Evolutionary conservation across 2,888 invertebrate species (phyloP), one percentile per base, ranked within the genome.

Genomic region (Aphelenchoides bicaudatus): DNA sequence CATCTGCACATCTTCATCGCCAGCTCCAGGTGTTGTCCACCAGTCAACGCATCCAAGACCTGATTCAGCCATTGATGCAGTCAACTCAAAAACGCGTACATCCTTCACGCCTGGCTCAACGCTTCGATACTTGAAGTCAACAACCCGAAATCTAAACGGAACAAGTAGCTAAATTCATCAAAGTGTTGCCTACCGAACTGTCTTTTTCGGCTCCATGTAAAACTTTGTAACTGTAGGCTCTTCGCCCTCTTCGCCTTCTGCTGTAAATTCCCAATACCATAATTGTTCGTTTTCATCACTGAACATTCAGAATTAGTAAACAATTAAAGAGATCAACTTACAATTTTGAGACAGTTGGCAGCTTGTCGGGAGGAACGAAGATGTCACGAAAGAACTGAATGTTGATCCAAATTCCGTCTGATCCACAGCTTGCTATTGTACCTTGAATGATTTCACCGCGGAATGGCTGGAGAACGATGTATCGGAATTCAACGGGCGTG

Each of bases 361-460:
- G 82, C 37, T 89, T 88, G 77, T 88, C 87, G 0, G 90, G 87
- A 29, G 93, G 91, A 76, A 98, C 90, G 56, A 93, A 82, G 64
- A 98, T 91, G 79, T 98, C 96, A 82, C 92, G 92, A 80, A 93
- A 98, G 82, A 96, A 96, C 54, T 91, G 92, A 70, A 96, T 81
- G 49, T 70, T 62, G 52, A 72, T 53, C 25, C 61, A 64, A 25
- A 90, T 39, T 29, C 37, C 74, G 65, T 50, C 65, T 50, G 29
- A 65, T 54, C 19, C 55, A 2, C 57, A 65, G 78, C 87, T 88
- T 72, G 90, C 86, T 64, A 96, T 91, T 83, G 90, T 92, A 3
- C 96, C 98, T 61, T 88, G 85, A 13, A 98, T 81, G 57, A 98
- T 87, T 83, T 96, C 94, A 82, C 94, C 94, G 65, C 91, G 85